Evolutionary conservation across 2,888 invertebrate species (phyloP), one percentile per base, ranked within the genome.

Genomic region (Volucella bombylans): DNA sequence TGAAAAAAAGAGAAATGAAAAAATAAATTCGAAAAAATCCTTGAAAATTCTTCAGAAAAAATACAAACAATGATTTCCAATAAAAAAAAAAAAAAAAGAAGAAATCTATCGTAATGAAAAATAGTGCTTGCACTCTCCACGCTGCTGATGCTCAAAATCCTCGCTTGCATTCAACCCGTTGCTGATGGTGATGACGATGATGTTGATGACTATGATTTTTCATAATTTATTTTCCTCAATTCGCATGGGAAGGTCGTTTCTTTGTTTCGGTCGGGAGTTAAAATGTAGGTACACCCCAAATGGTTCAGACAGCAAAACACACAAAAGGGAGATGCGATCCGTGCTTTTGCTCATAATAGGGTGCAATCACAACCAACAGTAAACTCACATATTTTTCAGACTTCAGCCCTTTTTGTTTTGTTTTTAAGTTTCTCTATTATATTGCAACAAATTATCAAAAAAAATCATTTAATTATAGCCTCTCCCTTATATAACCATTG

Each of bases 171-270:
- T 39, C 23, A 62, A 8, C 15, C 52, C 23, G 4, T 41, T 15
- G 45, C 41, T 62, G 64, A 45, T 62, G 31, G 38, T 62, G 68
- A 54, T 54, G 69, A 71, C 59, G 57, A 49, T 54, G 59, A 52
- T 69, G 72, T 52, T 71, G 78, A 68, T 69, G 76, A 76, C 59
- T 79, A 67, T 61, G 79, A 71, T 83, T 80, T 79, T 74, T 83
- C 74, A 83, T 83, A 80, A 79, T 69, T 74, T 80, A 83, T 80
- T 71, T 79, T 54, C 49, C 61, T 71, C 12, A 43, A 12, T 12
- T 12, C 11, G 11, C 11, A 12, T 59, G 45, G 59, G 39, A 57
- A 55, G 54, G 68, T 39, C 14, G 59, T 52, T 64, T 45, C 39
- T 45, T 23, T 67, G 68, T 57, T 65, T 54, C 59, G 67, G 43